These are phyloP conservation scores for Paracanthobrama guichenoti DNA, from an alignment of 2,113 vertebrate species.

Conservation along the genomic window DNA sequence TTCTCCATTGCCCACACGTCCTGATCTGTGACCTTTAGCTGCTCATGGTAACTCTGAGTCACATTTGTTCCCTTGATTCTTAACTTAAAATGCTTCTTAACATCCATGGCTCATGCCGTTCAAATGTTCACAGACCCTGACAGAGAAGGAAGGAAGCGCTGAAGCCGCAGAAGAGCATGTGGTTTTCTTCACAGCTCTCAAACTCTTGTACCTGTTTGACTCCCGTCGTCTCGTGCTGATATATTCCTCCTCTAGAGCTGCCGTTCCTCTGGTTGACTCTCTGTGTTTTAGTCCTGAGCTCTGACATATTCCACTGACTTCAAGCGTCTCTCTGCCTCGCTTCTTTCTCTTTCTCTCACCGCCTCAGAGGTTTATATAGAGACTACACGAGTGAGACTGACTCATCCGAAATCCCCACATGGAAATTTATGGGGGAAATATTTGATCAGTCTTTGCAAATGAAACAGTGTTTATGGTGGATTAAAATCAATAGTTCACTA, in stretches of 20 bases:
- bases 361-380: slow-evolving; percentile 4
- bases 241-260: neutral
- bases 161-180: slow-evolving; percentile 14
- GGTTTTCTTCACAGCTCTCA: neutral
- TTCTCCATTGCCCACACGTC: slow-evolving; percentile 37
- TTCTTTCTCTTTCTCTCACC: slow-evolving; percentile 38
- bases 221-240: slow-evolving; percentile 50
- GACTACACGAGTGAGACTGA: neutral
- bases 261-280: neutral
- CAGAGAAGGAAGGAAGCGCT: neutral
- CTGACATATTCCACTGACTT: neutral
- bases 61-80: neutral
- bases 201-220: slow-evolving; percentile 47
- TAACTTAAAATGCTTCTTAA: neutral
- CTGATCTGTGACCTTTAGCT: slow-evolving; percentile 41
- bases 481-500: neutral
- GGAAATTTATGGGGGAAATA: slow-evolving; percentile 16
- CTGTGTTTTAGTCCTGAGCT: neutral
- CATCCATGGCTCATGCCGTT: no score
- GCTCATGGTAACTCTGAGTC: slow-evolving; percentile 32
- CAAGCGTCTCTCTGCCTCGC: slow-evolving; percentile 15
- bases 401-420: slow-evolving; percentile 42
- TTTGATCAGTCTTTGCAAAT: neutral
- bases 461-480: neutral
- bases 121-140: neutral